Percentiles rank a stretch among this genome's conserved stretches.
Evolutionary conservation across 1,140 invertebrate genomes (phyloP).

Genomic region (Camponotus floridanus): DNA sequence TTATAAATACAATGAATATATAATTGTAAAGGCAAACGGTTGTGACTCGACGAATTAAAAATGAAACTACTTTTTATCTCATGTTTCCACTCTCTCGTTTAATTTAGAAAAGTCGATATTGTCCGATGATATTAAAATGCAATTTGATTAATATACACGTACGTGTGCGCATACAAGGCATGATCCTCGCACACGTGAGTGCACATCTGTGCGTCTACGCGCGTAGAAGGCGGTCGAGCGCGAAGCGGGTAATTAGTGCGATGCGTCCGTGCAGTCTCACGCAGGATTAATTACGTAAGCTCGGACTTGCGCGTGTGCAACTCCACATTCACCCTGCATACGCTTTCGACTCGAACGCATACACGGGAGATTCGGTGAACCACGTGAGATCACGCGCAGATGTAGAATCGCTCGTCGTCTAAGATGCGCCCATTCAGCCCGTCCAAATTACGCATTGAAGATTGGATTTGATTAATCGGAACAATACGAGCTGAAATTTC

Average conservation of each 20-base stretch:
- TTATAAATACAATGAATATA: background rate
- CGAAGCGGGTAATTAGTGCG: slow-evolving; percentile 75
- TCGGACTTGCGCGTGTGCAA: slow-evolving; percentile 49
- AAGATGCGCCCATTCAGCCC: background rate
- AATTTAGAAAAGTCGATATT: slow-evolving; percentile 25
- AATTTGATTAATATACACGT: background rate
- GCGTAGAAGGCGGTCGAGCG: slow-evolving; percentile 61
- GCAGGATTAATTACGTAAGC: slow-evolving; percentile 74
- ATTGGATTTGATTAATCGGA: too few relatives aligned
- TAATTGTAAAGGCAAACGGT: background rate
- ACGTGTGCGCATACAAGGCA: background rate
- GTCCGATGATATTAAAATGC: slow-evolving; percentile 31
- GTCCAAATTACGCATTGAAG: too few relatives aligned
- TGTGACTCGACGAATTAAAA: slow-evolving; percentile 9
- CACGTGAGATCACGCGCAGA: slow-evolving; percentile 5
- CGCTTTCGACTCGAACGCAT: background rate
- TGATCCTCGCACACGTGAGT: background rate
- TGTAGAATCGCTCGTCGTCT: slow-evolving; percentile 17
- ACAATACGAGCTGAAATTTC: too few relatives aligned
- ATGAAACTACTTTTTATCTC: background rate
- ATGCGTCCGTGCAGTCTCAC: slow-evolving; percentile 67
- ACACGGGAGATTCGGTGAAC: background rate
- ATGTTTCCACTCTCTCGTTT: background rate
- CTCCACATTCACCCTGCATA: slow-evolving; percentile 48
- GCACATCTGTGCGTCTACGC: slow-evolving; percentile 6